Conservation (phyloP, 2,888 invertebrate species). For the Philereme vetulata region DNA sequence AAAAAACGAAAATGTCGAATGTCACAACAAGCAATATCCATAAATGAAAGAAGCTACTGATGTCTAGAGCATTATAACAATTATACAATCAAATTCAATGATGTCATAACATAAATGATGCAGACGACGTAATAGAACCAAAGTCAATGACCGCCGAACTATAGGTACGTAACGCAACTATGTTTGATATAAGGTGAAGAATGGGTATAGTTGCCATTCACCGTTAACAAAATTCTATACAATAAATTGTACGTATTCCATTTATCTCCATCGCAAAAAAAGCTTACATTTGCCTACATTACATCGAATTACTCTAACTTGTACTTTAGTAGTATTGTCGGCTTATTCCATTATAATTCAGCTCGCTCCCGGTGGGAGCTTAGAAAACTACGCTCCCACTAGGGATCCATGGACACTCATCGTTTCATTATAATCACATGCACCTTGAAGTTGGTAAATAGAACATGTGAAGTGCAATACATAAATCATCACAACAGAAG, state of each 20-base stretch:
- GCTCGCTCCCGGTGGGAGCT: no score
- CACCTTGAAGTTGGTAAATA: no score
- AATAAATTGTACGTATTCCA: not conserved
- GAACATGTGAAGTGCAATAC: no score
- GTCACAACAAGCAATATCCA: no score
- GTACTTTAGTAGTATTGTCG: no score
- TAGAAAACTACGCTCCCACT: no score
- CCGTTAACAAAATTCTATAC: not conserved
- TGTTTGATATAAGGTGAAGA: not conserved
- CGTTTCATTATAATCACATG: no score
- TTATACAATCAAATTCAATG: conserved; percentile 10
- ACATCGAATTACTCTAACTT: not conserved
- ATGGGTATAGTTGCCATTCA: conserved; percentile 1
- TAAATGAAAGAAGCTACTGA: no score
- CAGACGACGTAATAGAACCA: conserved; percentile 26
- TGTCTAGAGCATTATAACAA: not conserved
- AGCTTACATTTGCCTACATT: not conserved
- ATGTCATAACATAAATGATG: conserved; percentile 14
- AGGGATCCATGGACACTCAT: no score
- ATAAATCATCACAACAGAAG: no score
- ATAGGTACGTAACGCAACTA: conserved; percentile 23
- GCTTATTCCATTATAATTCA: no score
- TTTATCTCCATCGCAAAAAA: not conserved
- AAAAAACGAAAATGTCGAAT: no score
- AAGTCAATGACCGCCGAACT: conserved; percentile 45